These are phyloP conservation scores for Coregonus sp. DNA, from an alignment of 2,797 vertebrate genomes.

Conservation along the genomic window DNA sequence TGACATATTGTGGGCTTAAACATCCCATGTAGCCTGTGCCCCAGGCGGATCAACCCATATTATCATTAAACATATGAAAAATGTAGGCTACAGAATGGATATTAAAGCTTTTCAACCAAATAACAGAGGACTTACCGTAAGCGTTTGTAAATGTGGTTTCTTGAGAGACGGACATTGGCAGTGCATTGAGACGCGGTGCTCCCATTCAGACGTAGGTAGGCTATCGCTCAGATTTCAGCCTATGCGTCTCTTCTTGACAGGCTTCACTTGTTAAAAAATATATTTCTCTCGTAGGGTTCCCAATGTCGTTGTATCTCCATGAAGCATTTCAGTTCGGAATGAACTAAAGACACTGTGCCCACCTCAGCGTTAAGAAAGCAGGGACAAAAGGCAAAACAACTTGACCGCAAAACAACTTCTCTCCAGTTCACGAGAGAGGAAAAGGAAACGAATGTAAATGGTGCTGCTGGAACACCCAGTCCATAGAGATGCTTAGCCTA, in stretches of 20 bases:
- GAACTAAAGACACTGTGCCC: constrained; percentile 22
- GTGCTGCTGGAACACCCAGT: constrained; percentile 28
- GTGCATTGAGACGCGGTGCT: constrained; percentile 36
- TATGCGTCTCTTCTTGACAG: constrained; percentile 73
- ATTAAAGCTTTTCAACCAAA: constrained; percentile 3
- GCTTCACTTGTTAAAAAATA: constrained; percentile 73
- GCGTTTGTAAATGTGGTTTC: constrained; percentile 34
- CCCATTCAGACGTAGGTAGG: constrained; percentile 38
- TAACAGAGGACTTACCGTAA: constrained; percentile 47
- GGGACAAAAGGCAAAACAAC: constrained; percentile 35
- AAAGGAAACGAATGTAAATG: constrained; percentile 13
- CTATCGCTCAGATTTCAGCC: constrained; percentile 71
- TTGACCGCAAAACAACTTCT: constrained; percentile 47
- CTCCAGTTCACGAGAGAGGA: constrained; percentile 45
- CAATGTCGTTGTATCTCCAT: constrained; percentile 71
- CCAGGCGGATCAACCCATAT: not conserved
- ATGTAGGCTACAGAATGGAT: not conserved
- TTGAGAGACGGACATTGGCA: constrained; percentile 33
- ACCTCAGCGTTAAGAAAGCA: constrained; percentile 14
- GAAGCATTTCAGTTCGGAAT: constrained; percentile 49
- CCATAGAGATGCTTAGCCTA: constrained; percentile 4
- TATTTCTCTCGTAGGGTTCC: constrained; percentile 70
- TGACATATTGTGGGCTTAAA: constrained; percentile 4
- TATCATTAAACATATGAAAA: not conserved
- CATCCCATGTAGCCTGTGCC: constrained; percentile 7